phyloP scores from a whole-genome alignment of 2,888 invertebrate species.

The Microdon myrmicae region DNA sequence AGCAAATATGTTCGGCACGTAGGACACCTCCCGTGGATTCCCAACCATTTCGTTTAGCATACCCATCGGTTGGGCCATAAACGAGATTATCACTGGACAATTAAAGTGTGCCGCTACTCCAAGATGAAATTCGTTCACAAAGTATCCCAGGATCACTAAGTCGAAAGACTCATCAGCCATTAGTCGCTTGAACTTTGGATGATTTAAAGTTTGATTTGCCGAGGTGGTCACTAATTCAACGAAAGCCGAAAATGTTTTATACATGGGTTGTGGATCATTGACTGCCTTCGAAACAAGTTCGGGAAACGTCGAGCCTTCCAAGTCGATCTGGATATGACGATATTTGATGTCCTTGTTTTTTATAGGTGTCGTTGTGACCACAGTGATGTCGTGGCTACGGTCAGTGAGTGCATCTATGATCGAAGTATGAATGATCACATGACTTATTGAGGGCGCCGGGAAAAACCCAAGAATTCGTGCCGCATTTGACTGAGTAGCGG shows the following conservation, averaged over 20 bases:
- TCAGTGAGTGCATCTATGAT: constrained; percentile 58
- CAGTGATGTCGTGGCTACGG: constrained; percentile 61
- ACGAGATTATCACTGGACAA: constrained; percentile 58
- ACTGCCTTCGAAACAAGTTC: constrained; percentile 40
- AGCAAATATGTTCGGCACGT: constrained; percentile 56
- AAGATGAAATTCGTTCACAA: constrained; percentile 60
- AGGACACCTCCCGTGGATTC: constrained; percentile 57
- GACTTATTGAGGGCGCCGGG: constrained; percentile 59
- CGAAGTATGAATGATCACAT: constrained; percentile 59
- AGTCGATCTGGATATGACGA: constrained; percentile 47
- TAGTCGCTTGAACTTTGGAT: constrained; percentile 52
- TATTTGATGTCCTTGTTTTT: constrained; percentile 54
- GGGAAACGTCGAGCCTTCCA: constrained; percentile 29
- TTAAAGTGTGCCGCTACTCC: constrained; percentile 60
- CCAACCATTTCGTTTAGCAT: constrained; percentile 56
- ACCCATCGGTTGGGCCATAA: constrained; percentile 54
- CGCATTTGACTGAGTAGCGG: constrained; percentile 4
- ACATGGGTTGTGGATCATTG: constrained; percentile 46
- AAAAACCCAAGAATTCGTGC: constrained; percentile 61
- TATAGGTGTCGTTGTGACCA: constrained; percentile 55
- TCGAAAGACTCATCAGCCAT: constrained; percentile 57
- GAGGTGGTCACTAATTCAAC: constrained; percentile 18
- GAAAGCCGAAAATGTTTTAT: constrained; percentile 38
- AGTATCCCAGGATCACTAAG: constrained; percentile 59
- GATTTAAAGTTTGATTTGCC: constrained; percentile 49